Base-by-base conservation (phyloP, 2,888 invertebrate species). In the Trichopria drosophilae region DNA sequence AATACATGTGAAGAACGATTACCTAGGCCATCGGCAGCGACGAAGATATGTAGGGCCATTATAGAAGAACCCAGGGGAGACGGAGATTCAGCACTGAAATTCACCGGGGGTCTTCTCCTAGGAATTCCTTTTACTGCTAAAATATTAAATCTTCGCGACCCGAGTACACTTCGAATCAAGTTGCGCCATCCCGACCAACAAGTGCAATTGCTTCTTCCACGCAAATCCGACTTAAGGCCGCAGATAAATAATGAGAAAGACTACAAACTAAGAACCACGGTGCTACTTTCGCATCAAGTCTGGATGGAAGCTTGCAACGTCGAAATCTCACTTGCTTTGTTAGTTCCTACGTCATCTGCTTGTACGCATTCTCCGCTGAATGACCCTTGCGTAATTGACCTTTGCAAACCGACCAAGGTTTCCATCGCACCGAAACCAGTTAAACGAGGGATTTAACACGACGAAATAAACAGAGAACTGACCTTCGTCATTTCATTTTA, bases 301-400 rank as follows among this genome's bases (percentile, higher is more conserved):
- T 93, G 93, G 93, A 90, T 92, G 48, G 94, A 94, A 76, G 87
- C 93, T 0, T 91, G 92, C 61, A 88, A 89, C 49, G 88, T 94
- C 15, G 92, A 93, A 69, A 85, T 94, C 51, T 87, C 87, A 4
- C 80, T 94, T 29, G 92, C 91, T 29, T 77, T 94, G 34, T 86
- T 91, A 4, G 86, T 91, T 32, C 81, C 82, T 1, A 82, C 83
- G 57, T 77, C 78, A 3, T 80, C 81, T 59, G 67, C 77, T 51
- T 77, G 78, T 41, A 75, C 72, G n/a, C 72, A 74, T 52, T 69
- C 74, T 20, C 69, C 75, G 10, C 75, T 78, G 50, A 73, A 77
- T 16, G 77, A 77, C 62, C 78, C 84, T 6, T 82, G 82, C 53
- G 80, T 87, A 24, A 78, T 94, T 29, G 91, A 93, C 68, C 78